Conservation (phyloP, 2,888 invertebrate genomes). For the Mesorhabditis belari region DNA sequence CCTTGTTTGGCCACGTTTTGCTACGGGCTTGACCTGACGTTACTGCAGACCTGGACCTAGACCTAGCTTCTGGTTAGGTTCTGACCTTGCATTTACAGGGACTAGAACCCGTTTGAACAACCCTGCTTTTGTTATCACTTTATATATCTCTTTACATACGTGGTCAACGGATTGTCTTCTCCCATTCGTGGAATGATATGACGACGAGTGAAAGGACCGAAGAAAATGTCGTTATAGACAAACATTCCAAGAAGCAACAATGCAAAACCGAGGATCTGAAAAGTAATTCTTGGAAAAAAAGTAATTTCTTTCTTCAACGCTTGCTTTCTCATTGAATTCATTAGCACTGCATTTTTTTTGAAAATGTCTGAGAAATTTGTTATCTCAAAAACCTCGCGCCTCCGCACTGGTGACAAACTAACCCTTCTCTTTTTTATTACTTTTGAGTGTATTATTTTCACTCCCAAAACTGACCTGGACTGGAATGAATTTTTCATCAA, state of each 20-base stretch:
- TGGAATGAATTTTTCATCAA: constrained; percentile 69
- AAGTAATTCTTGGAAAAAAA: constrained; percentile 1
- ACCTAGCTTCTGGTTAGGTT: too few relatives aligned
- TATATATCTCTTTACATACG: neutral
- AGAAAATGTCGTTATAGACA: constrained; percentile 62
- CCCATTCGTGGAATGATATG: constrained; percentile 25
- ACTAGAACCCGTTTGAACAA: too few relatives aligned
- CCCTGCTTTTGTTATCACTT: too few relatives aligned
- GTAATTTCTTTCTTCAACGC: too few relatives aligned
- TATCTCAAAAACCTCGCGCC: neutral
- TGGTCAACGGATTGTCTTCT: neutral
- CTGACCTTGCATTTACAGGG: too few relatives aligned
- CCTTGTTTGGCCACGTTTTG: too few relatives aligned
- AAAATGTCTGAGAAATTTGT: neutral
- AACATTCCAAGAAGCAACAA: constrained; percentile 74
- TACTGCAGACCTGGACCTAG: constrained; percentile 6
- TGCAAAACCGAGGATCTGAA: constrained; percentile 66
- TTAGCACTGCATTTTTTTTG: neutral
- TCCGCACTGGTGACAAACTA: neutral
- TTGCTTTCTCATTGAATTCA: neutral
- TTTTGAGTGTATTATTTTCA: neutral
- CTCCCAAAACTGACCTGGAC: constrained; percentile 51
- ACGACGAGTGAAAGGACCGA: constrained; percentile 49
- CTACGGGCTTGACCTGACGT: too few relatives aligned
- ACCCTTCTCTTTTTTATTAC: neutral